Base-by-base conservation (phyloP, 2,888 invertebrate genomes). In the Uloborus plumipes region DNA sequence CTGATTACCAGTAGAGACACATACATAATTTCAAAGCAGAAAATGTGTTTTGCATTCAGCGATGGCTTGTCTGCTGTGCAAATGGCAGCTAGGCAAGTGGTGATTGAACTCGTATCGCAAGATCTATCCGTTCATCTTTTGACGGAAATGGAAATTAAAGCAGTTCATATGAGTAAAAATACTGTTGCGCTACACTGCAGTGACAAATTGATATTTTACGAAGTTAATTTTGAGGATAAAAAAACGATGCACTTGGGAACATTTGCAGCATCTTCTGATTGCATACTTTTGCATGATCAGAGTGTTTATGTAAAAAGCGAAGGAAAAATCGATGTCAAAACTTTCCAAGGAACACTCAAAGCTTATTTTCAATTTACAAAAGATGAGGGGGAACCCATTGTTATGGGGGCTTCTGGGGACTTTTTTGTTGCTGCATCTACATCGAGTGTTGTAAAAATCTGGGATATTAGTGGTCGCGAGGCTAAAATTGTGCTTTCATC, bases 391-490 rank as follows among this genome's bases (percentile, higher is more conserved):
- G 95, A 95, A 88, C 95, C 97, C 4, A 94, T 96, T 74, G 94
- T 94, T 20, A 92, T 98, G 88, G 94, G 95, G 87, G 91, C 96
- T 53, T 96, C 94, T 58, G 93, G 93, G 22, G 92, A 93, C 85
- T 97, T 92, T 89, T 91, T 99, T 79, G 94, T 94, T 0, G 92
- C 96, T 16, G 95, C 94, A 58, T 97, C 98, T 6, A 93, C 95
- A 88, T 94, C 94, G 87, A 98, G 98, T 1, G 93, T 93, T 86
- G 89, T 99, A 0, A 96, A 96, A 90, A 91, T 98, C 55, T 98
- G 95, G 90, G 96, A 99, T 89, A 91, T 99, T n/a, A 93, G 95
- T 85, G 93, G 92, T 91, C 91, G 94, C 88, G 96, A 97, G 86
- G 94, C 96, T 0, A 95, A 94, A 89, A 91, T 94, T 86, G 92